Base-by-base conservation (phyloP, 2,113 vertebrate genomes). In the Phocoena phocoena region DNA sequence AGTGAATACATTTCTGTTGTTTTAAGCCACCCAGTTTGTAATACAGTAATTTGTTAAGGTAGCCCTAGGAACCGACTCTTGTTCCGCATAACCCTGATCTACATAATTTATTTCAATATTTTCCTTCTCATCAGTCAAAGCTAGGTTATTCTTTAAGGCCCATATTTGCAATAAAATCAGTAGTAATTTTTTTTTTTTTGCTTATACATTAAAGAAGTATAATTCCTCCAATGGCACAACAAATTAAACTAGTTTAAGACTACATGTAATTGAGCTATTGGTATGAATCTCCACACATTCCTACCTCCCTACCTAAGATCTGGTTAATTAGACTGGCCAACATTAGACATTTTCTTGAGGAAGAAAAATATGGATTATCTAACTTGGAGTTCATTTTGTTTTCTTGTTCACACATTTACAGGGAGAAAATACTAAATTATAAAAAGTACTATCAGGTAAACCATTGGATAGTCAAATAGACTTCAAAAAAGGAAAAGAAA, bases 241-340 rank as follows among this genome's bases (percentile, higher is more conserved):
- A 98, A 97, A 98, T 92, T 96, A 98, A 99, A 97, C 97, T 99
- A 97, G 97, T 98, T 98, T 98, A 98, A 97, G 74, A 98, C 82
- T 96, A 79, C 36, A 98, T 97, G 88, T 98, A 96, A 86, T 96
- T 98, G 97, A 99, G 98, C 96, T 98, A 97, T 95, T 98, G 98
- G 96, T 97, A 96, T 65, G 70, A 98, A 93, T 97, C 81, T 98
- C 98, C 98, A 98, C 97, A 98, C 96, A 53, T 18, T 97, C 97
- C 98, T 97, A 98, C 96, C 97, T 99, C 98, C 97, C 98, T 97
- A 98, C 92, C 90, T 98, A 98, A 83, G 98, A 98, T 98, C 97
- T 98, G 93, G 94, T 97, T 99, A 98, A 99, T 99, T 98, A 98
- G 95, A 86, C 89, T 92, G 96, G 98, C 95, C 97, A 98, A 88